Evolutionary conservation across 2,797 vertebrate genomes (phyloP), one percentile per base, ranked within the genome.

Genomic region (Sebastes nivosus): DNA sequence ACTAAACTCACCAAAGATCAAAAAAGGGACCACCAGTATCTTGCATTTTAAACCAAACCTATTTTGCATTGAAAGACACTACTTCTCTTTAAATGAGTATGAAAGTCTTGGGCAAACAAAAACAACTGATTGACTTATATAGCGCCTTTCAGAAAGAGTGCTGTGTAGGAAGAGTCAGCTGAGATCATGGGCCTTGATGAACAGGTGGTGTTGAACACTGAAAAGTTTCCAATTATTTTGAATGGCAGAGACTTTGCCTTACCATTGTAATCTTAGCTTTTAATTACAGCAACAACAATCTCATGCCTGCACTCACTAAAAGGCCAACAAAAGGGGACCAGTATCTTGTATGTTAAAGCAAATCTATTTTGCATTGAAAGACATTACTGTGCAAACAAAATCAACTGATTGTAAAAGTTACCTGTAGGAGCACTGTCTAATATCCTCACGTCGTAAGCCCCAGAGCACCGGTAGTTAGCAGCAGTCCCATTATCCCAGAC

Each of bases 401-500:
- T 1, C 6, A 69, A 18, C 22, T 42, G 30, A 29, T 36, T 38
- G 68, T 14, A 10, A 11, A 65, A 78, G 75, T 92, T 94, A 99
- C 98, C 98, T 88, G 98, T 99, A 83, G 98, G 98, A 84, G 98
- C 98, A 87, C 98, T 99, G 96, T 99, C 98, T 76, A 98, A 93
- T 92, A 99, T 97, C 91, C 98, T 95, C 82, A 99, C 97, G 89
- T 99, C 98, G 94, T 99, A 99, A 65, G 98, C 98, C 83, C 98
- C 98, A 8, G 98, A 99, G 87, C 98, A 99, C 81, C 98, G 98
- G 92, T 99, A 99, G 95, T 99, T 99, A 78, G 98, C 98, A 36
- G 98, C 98, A 0, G 98, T 99, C 75, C 98, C 98, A 92, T 99
- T 99, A 94, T 99, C 98, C 98, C 98, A 99, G 81, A 99, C 98